Evolutionary conservation across 2,113 vertebrate species (phyloP).

Genomic region (Chitala chitala): DNA sequence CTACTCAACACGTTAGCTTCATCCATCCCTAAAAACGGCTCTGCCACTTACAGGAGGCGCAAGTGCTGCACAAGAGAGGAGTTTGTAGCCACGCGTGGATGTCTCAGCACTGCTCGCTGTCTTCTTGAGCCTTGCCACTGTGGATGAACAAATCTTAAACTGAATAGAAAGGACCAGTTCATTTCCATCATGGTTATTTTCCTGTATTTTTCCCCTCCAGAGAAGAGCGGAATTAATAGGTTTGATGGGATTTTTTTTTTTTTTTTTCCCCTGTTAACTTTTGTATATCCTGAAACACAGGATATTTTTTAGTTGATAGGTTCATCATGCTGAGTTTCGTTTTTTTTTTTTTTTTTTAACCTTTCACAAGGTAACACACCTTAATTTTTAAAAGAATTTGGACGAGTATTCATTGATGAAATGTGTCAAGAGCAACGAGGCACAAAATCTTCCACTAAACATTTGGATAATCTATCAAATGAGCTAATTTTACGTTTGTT

Average conservation of each 20-base stretch:
- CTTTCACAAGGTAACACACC: no score
- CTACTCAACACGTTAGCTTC: no score
- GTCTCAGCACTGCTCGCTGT: not conserved
- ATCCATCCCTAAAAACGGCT: no score
- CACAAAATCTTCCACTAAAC: conserved; percentile 11
- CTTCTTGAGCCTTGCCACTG: conserved; percentile 10
- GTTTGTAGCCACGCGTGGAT: not conserved
- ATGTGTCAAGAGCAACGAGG: not conserved
- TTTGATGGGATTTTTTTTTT: conserved; percentile 1
- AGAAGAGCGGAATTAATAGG: not conserved
- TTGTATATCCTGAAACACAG: conserved; percentile 5
- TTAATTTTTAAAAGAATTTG: not conserved
- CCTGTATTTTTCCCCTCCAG: not conserved
- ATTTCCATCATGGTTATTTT: no score
- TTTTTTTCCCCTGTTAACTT: not conserved
- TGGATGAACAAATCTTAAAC: conserved; percentile 19
- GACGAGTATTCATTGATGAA: not conserved
- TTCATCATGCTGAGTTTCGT: no score
- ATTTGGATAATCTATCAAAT: conserved; percentile 16
- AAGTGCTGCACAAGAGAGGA: not conserved
- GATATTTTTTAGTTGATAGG: no score
- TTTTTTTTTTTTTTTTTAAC: no score
- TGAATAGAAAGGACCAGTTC: no score
- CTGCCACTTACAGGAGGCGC: not conserved
- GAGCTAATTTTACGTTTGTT: conserved; percentile 9